These are phyloP conservation scores for Melanotaenia pygmaea DNA, from an alignment of 2,797 vertebrate genomes.

Conservation along the genomic window DNA sequence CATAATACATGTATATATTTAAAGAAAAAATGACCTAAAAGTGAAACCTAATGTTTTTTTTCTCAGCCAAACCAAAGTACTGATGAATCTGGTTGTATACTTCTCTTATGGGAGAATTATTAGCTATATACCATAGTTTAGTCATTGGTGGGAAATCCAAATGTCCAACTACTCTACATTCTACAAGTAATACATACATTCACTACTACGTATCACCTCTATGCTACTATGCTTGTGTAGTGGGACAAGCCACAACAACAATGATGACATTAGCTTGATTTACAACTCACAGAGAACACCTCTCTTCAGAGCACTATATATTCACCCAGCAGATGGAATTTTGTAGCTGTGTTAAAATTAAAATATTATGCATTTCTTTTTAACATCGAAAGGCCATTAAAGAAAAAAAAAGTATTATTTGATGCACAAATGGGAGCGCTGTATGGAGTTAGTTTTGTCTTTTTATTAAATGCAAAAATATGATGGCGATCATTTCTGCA, in stretches of 20 bases:
- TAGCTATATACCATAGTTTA: too few relatives aligned
- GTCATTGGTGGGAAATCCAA: too few relatives aligned
- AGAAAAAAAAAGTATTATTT: background rate
- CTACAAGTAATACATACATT: background rate
- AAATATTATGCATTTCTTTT: background rate
- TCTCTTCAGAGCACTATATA: background rate
- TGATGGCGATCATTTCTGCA: too few relatives aligned
- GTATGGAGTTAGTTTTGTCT: too few relatives aligned
- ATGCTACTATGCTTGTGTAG: background rate
- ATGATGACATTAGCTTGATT: background rate
- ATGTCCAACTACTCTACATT: background rate
- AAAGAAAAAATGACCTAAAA: too few relatives aligned
- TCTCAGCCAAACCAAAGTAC: too few relatives aligned
- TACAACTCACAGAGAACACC: background rate
- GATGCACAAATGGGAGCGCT: too few relatives aligned
- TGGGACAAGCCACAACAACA: background rate
- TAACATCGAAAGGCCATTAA: background rate
- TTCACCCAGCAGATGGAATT: background rate
- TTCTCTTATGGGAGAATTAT: background rate
- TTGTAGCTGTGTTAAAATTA: background rate
- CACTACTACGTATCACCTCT: background rate
- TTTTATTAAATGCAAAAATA: too few relatives aligned
- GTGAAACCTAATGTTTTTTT: too few relatives aligned
- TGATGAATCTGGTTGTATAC: background rate
- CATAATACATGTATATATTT: too few relatives aligned